Conservation (phyloP, 1,140 invertebrate species). For the Drosophila busckii region DNA sequence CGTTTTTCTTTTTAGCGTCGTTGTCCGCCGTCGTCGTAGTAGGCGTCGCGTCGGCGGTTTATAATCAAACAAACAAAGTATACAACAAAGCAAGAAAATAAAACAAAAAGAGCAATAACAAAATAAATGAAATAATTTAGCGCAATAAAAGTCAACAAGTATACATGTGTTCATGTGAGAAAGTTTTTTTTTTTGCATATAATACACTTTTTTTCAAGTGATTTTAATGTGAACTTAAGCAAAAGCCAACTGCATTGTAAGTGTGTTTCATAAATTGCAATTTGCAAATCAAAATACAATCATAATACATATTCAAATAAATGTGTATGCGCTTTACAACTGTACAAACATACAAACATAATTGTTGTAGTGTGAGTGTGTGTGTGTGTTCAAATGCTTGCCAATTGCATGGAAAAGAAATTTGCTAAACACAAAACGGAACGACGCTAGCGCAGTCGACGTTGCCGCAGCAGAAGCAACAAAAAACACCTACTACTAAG, state of each 20-base stretch:
- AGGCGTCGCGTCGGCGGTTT: slow-evolving; percentile 36
- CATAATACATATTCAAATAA: background rate
- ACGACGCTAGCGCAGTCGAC: background rate
- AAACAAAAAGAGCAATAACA: slow-evolving; percentile 25
- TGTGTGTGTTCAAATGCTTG: slow-evolving; percentile 1
- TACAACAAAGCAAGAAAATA: slow-evolving; percentile 25
- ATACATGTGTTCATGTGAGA: slow-evolving; percentile 31
- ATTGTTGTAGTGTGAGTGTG: background rate
- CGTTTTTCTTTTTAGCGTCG: slow-evolving; percentile 34
- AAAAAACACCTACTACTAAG: slow-evolving; percentile 9
- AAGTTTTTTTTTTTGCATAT: too few species aligned
- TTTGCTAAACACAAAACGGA: slow-evolving; percentile 4
- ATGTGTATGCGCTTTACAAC: background rate
- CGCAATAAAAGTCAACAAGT: too few species aligned
- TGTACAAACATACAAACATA: background rate
- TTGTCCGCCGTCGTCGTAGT: slow-evolving; percentile 31
- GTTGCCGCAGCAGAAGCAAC: slow-evolving; percentile 1
- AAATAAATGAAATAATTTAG: too few species aligned
- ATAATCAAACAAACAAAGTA: slow-evolving; percentile 26
- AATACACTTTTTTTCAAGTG: too few species aligned
- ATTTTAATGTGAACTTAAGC: too few species aligned
- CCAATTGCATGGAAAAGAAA: slow-evolving; percentile 17
- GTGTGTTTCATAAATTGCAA: slow-evolving; percentile 6
- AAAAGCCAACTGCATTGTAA: too few species aligned
- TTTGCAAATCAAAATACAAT: background rate